These are phyloP conservation scores for Sarcophaga rosellei DNA, from an alignment of 2,888 invertebrate genomes.

Conservation along the genomic window DNA sequence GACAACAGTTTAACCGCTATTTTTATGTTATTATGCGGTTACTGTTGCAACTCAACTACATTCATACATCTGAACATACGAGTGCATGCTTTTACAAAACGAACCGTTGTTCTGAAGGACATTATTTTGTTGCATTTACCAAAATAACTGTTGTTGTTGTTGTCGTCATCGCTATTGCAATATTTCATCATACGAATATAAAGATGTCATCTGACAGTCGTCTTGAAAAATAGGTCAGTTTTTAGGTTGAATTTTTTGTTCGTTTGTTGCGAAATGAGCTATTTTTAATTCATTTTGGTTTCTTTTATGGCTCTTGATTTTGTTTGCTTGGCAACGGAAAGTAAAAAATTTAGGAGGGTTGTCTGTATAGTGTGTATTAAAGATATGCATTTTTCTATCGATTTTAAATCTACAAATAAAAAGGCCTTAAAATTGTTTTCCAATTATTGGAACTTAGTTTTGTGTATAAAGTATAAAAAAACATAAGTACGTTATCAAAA, in stretches of 20 bases:
- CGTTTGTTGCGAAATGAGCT: not conserved
- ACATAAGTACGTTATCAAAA: too few relatives aligned
- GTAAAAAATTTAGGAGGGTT: not conserved
- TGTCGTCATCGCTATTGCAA: not conserved
- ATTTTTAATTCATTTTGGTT: slow-evolving; percentile 1
- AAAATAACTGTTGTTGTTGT: not conserved
- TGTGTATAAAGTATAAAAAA: too few relatives aligned
- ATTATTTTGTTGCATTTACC: not conserved
- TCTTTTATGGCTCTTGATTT: not conserved
- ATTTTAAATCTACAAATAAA: too few relatives aligned
- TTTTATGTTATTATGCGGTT: slow-evolving; percentile 68
- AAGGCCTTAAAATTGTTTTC: too few relatives aligned
- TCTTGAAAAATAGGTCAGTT: slow-evolving; percentile 33
- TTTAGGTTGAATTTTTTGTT: not conserved
- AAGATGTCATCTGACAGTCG: slow-evolving; percentile 15
- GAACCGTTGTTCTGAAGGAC: slow-evolving; percentile 29
- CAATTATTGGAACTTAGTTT: too few relatives aligned
- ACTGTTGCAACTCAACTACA: not conserved
- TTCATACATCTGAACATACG: slow-evolving; percentile 3
- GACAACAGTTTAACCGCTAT: slow-evolving; percentile 68
- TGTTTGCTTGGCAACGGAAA: not conserved
- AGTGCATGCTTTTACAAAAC: not conserved
- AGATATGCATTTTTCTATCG: too few relatives aligned
- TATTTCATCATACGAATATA: slow-evolving; percentile 27
- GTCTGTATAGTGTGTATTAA: not conserved